Conservation (phyloP, 2,113 vertebrate species). For the Macquaria ambigua region DNA sequence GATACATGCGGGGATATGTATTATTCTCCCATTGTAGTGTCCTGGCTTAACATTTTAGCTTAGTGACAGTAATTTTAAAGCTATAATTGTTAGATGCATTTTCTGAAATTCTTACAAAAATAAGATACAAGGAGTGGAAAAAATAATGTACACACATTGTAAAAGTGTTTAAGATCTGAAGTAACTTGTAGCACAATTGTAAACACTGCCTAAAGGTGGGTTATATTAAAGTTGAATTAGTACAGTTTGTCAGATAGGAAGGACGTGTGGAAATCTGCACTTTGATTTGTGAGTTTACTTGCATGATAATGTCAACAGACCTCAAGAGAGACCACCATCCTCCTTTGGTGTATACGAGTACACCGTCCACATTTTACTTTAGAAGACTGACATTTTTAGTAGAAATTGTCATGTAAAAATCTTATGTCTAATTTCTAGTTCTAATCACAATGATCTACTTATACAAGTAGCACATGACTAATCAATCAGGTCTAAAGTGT, state of each 20-base stretch:
- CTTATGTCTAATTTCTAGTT: not conserved
- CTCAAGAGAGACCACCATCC: not conserved
- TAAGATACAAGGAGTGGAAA: not conserved
- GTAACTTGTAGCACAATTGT: not conserved
- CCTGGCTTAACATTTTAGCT: not conserved
- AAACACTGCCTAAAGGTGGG: not conserved
- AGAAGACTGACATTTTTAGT: not conserved
- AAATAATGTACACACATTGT: not conserved
- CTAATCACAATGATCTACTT: not conserved
- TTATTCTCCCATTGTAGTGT: not conserved
- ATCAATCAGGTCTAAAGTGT: conserved; percentile 26
- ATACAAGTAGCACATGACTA: conserved; percentile 4
- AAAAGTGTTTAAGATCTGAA: not conserved
- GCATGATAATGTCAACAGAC: not conserved
- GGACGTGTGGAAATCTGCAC: not conserved
- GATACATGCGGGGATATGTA: not conserved
- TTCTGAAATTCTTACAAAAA: not conserved
- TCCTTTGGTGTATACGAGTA: not conserved
- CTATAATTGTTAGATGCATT: not conserved
- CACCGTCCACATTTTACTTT: not conserved
- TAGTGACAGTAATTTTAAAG: not conserved
- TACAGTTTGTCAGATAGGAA: not conserved
- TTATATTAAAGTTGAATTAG: not conserved
- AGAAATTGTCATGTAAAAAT: conserved; percentile 7
- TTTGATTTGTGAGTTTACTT: not conserved